Evolutionary conservation across 2,797 vertebrate genomes (phyloP).

Genomic region (Pseudomugil gertrudae): DNA sequence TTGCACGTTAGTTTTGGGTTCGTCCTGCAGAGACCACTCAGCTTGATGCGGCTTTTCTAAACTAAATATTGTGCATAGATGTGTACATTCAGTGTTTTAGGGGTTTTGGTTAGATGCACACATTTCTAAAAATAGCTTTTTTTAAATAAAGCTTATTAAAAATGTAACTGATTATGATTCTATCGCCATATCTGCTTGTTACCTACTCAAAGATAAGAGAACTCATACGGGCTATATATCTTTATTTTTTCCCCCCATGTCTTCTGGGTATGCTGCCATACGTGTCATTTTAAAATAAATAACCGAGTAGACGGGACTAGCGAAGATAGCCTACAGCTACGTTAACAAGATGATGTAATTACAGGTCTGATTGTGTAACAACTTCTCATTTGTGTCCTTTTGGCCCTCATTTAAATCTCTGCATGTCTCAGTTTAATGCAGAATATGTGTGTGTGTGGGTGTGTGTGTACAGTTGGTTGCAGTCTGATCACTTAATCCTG

Average conservation of each 20-base stretch:
- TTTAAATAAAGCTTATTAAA: background rate
- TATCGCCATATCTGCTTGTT: background rate
- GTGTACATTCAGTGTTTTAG: too few relatives aligned
- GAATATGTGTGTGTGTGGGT: background rate
- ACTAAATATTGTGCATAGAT: too few relatives aligned
- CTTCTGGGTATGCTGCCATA: background rate
- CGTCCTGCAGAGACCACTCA: too few relatives aligned
- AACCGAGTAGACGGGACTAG: conserved; percentile 24
- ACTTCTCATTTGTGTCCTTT: conserved; percentile 13
- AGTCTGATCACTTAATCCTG: conserved; percentile 5
- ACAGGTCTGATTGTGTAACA: conserved; percentile 30
- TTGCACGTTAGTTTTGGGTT: too few relatives aligned
- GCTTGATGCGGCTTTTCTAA: too few relatives aligned
- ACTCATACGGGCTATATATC: background rate
- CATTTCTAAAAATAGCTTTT: too few relatives aligned
- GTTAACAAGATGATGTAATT: conserved; percentile 42
- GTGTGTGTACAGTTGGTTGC: conserved; percentile 5
- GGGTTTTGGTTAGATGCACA: too few relatives aligned
- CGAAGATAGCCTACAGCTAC: conserved; percentile 36
- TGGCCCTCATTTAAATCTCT: conserved; percentile 7
- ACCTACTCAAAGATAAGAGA: background rate
- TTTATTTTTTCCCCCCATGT: too few relatives aligned
- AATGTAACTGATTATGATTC: background rate
- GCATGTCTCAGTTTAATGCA: background rate
- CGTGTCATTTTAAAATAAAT: conserved; percentile 34